A percentile compares a stretch with the other conserved stretches of the same genome.
Conservation (phyloP, 2,113 vertebrate genomes). For the Zosterops pallidus region DNA sequence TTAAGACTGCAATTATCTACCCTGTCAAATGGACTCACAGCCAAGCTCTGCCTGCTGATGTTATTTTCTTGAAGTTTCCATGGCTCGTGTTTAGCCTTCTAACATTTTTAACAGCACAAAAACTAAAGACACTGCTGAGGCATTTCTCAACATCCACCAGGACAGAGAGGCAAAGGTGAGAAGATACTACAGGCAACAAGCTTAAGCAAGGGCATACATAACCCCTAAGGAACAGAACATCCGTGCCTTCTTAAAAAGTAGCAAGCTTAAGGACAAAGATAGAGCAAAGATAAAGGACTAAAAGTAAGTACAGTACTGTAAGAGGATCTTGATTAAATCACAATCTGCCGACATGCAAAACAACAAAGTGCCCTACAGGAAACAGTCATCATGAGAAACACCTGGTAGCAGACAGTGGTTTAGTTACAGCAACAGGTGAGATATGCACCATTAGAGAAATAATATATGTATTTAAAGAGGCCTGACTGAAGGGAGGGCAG, state of each 20-base stretch:
- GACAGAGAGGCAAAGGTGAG: background rate
- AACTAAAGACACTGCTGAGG: background rate
- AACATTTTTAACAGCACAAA: background rate
- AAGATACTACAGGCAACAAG: background rate
- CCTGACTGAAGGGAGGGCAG: fast-evolving
- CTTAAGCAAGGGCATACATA: background rate
- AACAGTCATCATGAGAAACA: background rate
- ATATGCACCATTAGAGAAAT: background rate
- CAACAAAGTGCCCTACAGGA: background rate
- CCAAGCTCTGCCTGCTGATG: background rate
- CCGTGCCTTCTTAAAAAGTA: background rate
- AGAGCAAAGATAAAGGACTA: background rate
- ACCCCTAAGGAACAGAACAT: background rate
- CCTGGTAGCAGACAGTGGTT: background rate
- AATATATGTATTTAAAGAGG: background rate
- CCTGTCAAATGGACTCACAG: background rate
- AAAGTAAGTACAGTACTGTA: background rate
- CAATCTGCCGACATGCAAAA: background rate
- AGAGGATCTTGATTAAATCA: slow-evolving; percentile 5
- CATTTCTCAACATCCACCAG: background rate
- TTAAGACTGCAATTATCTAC: background rate
- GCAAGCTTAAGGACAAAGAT: slow-evolving; percentile 6
- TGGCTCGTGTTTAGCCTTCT: background rate
- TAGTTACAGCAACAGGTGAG: background rate
- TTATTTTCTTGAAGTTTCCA: background rate